Conservation (phyloP, 37 sponge, comb jelly and placozoan species). For the Mnemiopsis leidyi region DNA sequence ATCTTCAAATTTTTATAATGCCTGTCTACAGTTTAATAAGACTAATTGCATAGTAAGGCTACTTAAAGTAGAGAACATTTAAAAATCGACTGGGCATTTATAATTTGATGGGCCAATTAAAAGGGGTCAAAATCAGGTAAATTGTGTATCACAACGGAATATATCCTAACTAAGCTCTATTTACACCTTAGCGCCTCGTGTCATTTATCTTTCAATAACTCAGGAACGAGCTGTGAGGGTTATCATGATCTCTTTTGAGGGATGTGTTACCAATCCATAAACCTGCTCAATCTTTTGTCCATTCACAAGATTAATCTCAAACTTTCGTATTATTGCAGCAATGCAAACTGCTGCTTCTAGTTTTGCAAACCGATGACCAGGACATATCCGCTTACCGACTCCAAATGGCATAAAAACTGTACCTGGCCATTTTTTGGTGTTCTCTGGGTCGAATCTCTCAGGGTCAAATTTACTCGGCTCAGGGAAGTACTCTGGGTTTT, state of each 20-base stretch:
- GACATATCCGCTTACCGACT: conserved; percentile 81
- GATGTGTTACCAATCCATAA: conserved; percentile 76
- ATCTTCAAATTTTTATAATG: too few species aligned
- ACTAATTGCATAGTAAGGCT: too few species aligned
- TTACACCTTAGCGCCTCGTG: too few species aligned
- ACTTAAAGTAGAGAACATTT: too few species aligned
- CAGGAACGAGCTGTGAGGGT: not conserved
- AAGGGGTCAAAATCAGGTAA: too few species aligned
- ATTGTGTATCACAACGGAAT: not conserved
- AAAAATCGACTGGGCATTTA: too few species aligned
- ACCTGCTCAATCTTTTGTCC: conserved; percentile 64
- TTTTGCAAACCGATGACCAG: conserved; percentile 84
- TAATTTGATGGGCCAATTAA: too few species aligned
- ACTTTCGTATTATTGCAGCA: conserved; percentile 68
- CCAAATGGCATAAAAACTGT: conserved; percentile 84
- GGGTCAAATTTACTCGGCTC: conserved; percentile 78
- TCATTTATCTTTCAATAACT: not conserved
- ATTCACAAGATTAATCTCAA: conserved; percentile 61
- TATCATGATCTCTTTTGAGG: conserved; percentile 48
- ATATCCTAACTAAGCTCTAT: too few species aligned
- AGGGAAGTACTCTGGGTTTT: conserved; percentile 71
- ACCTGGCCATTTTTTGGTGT: conserved; percentile 19
- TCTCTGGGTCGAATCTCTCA: conserved; percentile 68
- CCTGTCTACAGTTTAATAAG: too few species aligned
- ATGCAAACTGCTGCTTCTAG: conserved; percentile 75